Evolutionary conservation across 2,797 vertebrate genomes (phyloP), one percentile per base, ranked within the genome.

Genomic region (Hippopotamyrus pictus): DNA sequence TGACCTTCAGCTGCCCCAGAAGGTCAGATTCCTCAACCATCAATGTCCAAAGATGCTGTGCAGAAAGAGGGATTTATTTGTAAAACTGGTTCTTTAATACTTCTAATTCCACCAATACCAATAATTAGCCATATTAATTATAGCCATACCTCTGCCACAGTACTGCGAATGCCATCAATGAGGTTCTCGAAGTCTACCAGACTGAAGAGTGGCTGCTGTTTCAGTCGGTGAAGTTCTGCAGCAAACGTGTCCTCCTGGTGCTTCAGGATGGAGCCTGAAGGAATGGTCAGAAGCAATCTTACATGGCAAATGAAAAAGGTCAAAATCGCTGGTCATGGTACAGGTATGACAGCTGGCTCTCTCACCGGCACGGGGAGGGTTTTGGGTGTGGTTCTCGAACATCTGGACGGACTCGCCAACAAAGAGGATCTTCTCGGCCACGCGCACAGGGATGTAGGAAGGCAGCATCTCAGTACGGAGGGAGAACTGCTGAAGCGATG

Each of bases 331-430:
- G 19, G 76, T 22, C 41, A n/a, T 11, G 17, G 8, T 46, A 46
- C 17, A 44, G 41, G 37, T 46, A 46, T 46, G 41, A 44, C 17
- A 22, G 65, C 62, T 37, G 17, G 29, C 33, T 14, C 48, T 87
- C 94, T 91, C 94, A 99, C 98, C 97, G 88, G 98, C 97, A 94
- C 97, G 96, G 0, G 97, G 97, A n/a, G 98, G 95, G 91, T 96
- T 97, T 91, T 98, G 96, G 91, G 98, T 99, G 95, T 99, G 98
- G 94, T 98, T 99, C 92, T 99, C 98, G 92, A 99, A 99, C 99
- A 99, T 99, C 95, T 99, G 99, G 48, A 99, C 98, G 0, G 98
- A 99, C 92, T 99, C 98, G 90, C 99, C 99, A n/a, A 99, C 98
- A 92, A 99, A 99, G 14, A 99, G 96, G 93, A 99, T 99, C 94